These are phyloP conservation scores for Cosmia pyralina DNA, from an alignment of 2,888 invertebrate genomes.

Conservation along the genomic window DNA sequence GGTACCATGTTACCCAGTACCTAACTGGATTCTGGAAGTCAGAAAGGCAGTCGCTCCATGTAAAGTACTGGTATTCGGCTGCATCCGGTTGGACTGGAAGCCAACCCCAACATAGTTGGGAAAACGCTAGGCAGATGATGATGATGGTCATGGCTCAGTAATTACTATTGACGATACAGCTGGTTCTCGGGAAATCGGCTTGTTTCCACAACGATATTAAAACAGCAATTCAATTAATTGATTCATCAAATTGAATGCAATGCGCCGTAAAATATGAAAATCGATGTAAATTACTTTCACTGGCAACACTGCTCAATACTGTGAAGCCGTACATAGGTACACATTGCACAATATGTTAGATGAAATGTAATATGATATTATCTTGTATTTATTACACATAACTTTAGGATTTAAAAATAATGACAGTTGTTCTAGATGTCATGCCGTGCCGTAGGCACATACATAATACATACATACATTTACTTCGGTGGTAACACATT, in stretches of 20 bases:
- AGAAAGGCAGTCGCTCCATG: no score
- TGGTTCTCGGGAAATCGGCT: constrained; percentile 19
- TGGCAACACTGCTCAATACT: constrained; percentile 16
- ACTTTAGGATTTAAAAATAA: not conserved
- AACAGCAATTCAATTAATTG: constrained; percentile 58
- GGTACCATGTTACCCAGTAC: no score
- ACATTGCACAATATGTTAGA: not conserved
- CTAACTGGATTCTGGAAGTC: no score
- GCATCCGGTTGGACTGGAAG: no score
- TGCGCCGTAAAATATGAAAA: constrained; percentile 65
- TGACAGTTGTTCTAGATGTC: no score
- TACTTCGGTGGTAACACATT: no score
- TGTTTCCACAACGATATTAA: constrained; percentile 41
- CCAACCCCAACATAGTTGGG: no score
- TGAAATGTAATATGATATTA: not conserved
- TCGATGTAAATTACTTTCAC: constrained; percentile 58
- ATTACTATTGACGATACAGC: constrained; percentile 23
- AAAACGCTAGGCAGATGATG: no score
- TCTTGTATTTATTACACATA: not conserved
- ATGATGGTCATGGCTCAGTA: not conserved
- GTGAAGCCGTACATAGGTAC: not conserved
- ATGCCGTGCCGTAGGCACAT: no score
- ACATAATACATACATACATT: no score
- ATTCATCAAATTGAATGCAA: constrained; percentile 63
- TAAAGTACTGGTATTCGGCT: no score